Base-by-base conservation (phyloP, 2,113 vertebrate species). In the Meriones unguiculatus region DNA sequence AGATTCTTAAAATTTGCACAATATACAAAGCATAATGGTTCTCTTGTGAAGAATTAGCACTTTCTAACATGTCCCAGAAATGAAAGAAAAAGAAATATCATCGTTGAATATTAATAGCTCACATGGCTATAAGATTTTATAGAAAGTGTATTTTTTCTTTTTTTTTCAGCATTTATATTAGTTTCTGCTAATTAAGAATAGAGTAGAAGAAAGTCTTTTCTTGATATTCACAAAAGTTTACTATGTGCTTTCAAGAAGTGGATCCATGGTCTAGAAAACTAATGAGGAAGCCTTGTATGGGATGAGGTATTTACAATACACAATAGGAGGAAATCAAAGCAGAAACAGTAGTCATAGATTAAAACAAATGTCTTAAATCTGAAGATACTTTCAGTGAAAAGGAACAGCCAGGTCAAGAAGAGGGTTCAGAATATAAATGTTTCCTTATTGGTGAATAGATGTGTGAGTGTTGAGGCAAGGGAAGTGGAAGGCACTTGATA, bases 51-150 rank as follows among this genome's bases (percentile, higher is more conserved):
- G 59, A 93, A 88, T 97, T 88, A 92, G 59, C n/a, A 76, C 10
- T 91, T 54, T 76, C 69, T 54, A 89, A 96, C 96, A 85, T 97
- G 95, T 72, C 52, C 12, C n/a, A 46, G 90, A 95, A 65, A 90
- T 28, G n/a, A 85, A 95, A 96, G 52, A 87, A 84, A 94, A 93
- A 82, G 54, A 67, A 93, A 75, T 9, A 22, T 24, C 84, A 46
- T 86, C 15, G 91, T 46, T 78, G 50, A 96, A 82, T 94, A 95
- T 97, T 94, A 96, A 96, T 84, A 87, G 92, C 11, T 84, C 24
- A 52, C 15, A 41, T 7, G 80, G 41, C 78, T 92, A 12, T 38
- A 84, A 54, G 18, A 52, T 89, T n/a, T 87, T 89, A 84, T 3
- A 38, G 73, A 86, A 87, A 65, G 18, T 7, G 70, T 22, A 73